Percentiles rank a stretch among this genome's conserved stretches.
Evolutionary conservation across 30 jellyfish, hydroid and myxozoan genomes (phyloP).

Genomic region (Pelagia noctiluca): DNA sequence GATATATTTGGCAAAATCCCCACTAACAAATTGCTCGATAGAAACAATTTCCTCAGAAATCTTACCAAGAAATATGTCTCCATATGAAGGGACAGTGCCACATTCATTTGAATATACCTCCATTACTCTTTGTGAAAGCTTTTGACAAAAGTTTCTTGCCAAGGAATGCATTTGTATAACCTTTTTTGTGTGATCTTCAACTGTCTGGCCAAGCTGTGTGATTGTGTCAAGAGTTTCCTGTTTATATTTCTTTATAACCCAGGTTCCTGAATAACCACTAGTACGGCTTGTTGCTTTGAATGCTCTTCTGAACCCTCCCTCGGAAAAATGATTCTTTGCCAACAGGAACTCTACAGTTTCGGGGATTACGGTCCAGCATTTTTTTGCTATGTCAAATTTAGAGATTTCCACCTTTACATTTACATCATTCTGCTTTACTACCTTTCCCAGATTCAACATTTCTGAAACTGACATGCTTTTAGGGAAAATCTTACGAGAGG

Average conservation of each 20-base stretch:
- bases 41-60: background rate
- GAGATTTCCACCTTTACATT: background rate
- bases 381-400: constrained; percentile 8
- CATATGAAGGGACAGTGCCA: too few relatives aligned
- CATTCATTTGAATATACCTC: too few relatives aligned
- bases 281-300: too few relatives aligned
- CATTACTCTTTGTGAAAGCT: too few relatives aligned
- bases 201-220: too few relatives aligned
- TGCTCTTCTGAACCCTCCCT: too few relatives aligned
- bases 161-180: too few relatives aligned
- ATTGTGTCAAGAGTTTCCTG: background rate
- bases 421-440: constrained; percentile 3
- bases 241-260: background rate
- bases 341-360: constrained; percentile 4
- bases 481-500: background rate
- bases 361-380: background rate
- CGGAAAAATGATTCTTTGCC: constrained; percentile 8
- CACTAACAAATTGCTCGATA: background rate
- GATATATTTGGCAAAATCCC: background rate
- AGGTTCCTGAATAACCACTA: too few relatives aligned
- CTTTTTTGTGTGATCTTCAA: too few relatives aligned
- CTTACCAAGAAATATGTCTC: too few relatives aligned
- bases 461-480: background rate
- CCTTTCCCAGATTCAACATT: constrained; percentile 2
- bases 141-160: too few relatives aligned